Evolutionary conservation across 2,888 invertebrate species (phyloP).

Genomic region (Augochlorella aurata): DNA sequence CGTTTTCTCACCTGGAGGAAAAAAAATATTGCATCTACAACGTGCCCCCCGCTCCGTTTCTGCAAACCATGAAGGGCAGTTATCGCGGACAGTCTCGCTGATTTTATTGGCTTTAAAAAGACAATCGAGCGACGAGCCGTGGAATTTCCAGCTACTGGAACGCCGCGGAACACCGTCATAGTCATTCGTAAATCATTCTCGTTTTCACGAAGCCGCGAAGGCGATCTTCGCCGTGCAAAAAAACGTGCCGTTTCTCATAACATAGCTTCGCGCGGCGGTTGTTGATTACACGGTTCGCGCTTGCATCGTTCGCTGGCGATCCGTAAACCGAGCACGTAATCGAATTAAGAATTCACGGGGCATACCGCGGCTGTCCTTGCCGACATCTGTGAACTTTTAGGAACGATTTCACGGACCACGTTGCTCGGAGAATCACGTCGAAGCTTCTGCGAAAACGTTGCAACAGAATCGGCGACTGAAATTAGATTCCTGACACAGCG

Average conservation of each 20-base stretch:
- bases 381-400: conserved; percentile 7
- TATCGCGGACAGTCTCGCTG: background rate
- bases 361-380: conserved; percentile 8
- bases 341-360: conserved; percentile 45
- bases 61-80: conserved; percentile 37
- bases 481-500: too few relatives aligned
- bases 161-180: background rate
- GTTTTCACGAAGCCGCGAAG: background rate
- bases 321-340: conserved; percentile 41
- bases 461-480: background rate
- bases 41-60: conserved; percentile 13
- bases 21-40: background rate
- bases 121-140: background rate
- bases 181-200: background rate
- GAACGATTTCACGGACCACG: background rate
- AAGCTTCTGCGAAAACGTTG: background rate
- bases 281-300: conserved; percentile 27
- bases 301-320: conserved; percentile 14
- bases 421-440: background rate
- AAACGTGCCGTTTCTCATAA: background rate
- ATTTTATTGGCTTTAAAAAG: background rate
- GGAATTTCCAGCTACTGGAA: conserved; percentile 1
- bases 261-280: background rate
- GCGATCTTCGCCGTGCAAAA: background rate
- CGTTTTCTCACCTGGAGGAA: background rate